phyloP scores from a whole-genome alignment of 1,140 invertebrate species.

The Notospermus geniculatus region DNA sequence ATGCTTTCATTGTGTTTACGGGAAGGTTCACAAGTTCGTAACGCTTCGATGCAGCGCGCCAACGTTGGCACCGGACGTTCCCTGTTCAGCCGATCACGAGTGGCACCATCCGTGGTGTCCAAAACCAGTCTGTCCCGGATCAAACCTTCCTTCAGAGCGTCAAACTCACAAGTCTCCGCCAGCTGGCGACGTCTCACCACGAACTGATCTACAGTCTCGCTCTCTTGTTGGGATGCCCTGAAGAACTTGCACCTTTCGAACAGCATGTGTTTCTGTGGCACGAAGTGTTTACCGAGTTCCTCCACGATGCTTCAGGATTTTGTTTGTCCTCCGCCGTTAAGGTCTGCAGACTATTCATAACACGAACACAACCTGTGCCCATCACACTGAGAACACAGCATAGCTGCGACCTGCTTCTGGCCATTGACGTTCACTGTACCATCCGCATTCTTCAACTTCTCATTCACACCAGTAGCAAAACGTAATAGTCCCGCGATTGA shows the following conservation, averaged over 20 bases:
- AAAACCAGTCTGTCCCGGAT: slow-evolving; percentile 22
- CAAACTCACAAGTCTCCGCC: slow-evolving; percentile 19
- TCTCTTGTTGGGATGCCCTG: not conserved
- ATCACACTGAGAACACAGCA: slow-evolving; percentile 9
- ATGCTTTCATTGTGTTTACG: too few relatives aligned
- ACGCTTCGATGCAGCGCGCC: too few relatives aligned
- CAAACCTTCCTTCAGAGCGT: slow-evolving; percentile 16
- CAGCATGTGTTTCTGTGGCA: slow-evolving; percentile 18
- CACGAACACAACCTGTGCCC: not conserved
- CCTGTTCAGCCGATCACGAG: slow-evolving; percentile 21
- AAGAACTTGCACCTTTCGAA: slow-evolving; percentile 9
- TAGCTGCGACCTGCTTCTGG: slow-evolving; percentile 1
- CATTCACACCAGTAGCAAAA: not conserved
- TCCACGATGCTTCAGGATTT: not conserved
- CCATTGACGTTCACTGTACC: not conserved
- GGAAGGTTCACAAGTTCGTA: too few relatives aligned
- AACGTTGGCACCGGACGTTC: slow-evolving; percentile 16
- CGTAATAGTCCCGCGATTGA: not conserved
- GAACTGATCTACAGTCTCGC: slow-evolving; percentile 9
- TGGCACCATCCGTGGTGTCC: slow-evolving; percentile 18
- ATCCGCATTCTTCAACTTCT: not conserved
- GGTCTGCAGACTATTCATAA: not conserved
- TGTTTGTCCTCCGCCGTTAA: slow-evolving; percentile 6
- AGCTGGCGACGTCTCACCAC: slow-evolving; percentile 8
- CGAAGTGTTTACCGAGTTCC: not conserved